Evolutionary conservation across 1,140 invertebrate species (phyloP), one percentile per base, ranked within the genome.

Genomic region (Armadillidium nasatum): DNA sequence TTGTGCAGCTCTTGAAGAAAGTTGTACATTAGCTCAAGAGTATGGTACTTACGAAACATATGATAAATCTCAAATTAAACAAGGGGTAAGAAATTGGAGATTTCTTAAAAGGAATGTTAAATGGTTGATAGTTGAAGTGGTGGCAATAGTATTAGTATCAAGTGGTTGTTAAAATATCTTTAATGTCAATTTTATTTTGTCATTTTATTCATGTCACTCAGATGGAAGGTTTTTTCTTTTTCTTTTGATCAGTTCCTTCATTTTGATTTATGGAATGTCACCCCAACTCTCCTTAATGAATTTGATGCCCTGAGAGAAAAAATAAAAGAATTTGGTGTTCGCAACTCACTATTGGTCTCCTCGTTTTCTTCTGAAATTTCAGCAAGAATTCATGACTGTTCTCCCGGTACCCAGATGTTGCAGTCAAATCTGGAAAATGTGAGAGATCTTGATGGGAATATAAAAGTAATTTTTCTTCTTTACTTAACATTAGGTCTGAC

Each of bases 301-400:
- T 99, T 97, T 97, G 82, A 84, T 19, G 85, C 82, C 13, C 86
- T 99, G 46, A 95, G 95, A 85, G 87, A 87, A 79, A 92, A 93
- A 82, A 98, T 99, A 82, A 89, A 90, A 11, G 88, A 94, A 84
- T 88, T 95, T 87, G 97, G 97, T 22, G 86, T 99, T 0, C 87
- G 97, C 70, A 99, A 99, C 87, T 97, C 95, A 15, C 86, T 99
- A 10, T 86, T 99, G 4, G 80, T 99, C 68, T 96, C 97, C 0
- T 96, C 96, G 0, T 99, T 99, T 97, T 97, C 97, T 2, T 99
- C 97, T 10, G 96, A 97, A 15, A 98, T 96, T 0, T 99, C 97
- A 0, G 96, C 97, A 7, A 97, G 99, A 86, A 99, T 99, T 83
- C 88, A 99, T 44, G 97, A 97, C 13, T 99, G 99, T 83, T 99